These are phyloP conservation scores for Pavo muticus DNA, from an alignment of 2,113 vertebrate species.

Conservation along the genomic window DNA sequence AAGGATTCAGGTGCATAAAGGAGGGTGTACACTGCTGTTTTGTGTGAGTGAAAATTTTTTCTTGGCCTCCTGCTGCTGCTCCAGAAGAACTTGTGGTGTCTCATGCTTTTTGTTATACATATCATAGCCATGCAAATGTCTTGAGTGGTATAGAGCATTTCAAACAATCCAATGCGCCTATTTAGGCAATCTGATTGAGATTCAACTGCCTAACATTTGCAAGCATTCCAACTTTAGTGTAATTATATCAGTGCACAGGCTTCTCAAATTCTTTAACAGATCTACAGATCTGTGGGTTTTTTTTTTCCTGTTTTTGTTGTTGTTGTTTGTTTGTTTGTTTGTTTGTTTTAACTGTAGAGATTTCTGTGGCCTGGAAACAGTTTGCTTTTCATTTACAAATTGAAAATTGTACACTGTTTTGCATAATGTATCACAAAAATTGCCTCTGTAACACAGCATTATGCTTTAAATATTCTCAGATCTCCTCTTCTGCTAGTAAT, in stretches of 20 bases:
- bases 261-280: not conserved
- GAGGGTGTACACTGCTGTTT: not conserved
- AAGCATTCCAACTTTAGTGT: not conserved
- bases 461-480: not conserved
- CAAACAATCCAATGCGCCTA: not conserved
- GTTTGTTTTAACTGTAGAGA: not conserved
- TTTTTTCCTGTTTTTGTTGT: no score
- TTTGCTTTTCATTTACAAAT: not conserved
- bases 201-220: not conserved
- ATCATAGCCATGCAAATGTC: not conserved
- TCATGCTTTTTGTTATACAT: not conserved
- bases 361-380: not conserved
- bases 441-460: not conserved
- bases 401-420: not conserved
- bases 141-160: not conserved
- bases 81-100: rapidly evolving
- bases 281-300: not conserved
- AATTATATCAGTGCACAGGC: not conserved
- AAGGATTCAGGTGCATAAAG: not conserved
- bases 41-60: not conserved
- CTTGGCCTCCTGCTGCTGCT: not conserved
- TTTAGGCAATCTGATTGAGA: not conserved
- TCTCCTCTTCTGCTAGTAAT: not conserved
- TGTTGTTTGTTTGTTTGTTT: no score
- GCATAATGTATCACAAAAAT: not conserved